Evolutionary conservation across 2,113 vertebrate species (phyloP), one percentile per base, ranked within the genome.

Genomic region (Hydrolagus affinis): DNA sequence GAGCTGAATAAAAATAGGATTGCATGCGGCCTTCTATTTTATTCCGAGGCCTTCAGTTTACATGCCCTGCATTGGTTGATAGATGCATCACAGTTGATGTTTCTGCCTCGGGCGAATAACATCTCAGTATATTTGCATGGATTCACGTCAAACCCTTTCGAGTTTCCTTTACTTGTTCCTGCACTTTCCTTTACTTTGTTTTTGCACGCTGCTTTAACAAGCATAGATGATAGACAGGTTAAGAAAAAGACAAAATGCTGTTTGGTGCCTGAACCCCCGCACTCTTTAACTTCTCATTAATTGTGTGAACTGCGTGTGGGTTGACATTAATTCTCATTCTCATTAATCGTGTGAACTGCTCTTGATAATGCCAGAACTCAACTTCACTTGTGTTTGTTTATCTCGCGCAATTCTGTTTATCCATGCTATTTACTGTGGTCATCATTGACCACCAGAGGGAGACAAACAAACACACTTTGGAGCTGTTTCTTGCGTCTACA

Each of bases 381-480:
- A 6, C 44, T 6, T 44, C 44, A 44, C 44, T 6, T 44, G 44
- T 44, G 6, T 44, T 44, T 44, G 6, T 44, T 44, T 44, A 44
- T 44, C 44, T 44, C 44, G 6, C 6, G 6, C 44, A 44, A 44
- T 44, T 44, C 44, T 44, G 44, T 44, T 44, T 44, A 44, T 44
- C 6, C 1, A 44, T 44, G 1, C 44, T 44, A 44, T 44, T 44
- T 44, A 44, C 44, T 3, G 86, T 92, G 86, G 76, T 85, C 83
- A 64, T 87, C 71, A 89, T 86, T 86, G 88, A 87, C 92, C 92
- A 93, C 91, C 87, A 92, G 93, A 91, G 90, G 88, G 91, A 87
- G 90, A 90, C 87, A 85, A 70, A 56, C 30, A 75, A 87, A 44
- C 69, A 66, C 86, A 62, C 62, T 74, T 74, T 17, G 25, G n/a